A percentile compares a stretch with the other conserved stretches of the same genome.
Evolutionary conservation across 2,113 vertebrate genomes (phyloP).

Genomic region (Poecilia latipinna): DNA sequence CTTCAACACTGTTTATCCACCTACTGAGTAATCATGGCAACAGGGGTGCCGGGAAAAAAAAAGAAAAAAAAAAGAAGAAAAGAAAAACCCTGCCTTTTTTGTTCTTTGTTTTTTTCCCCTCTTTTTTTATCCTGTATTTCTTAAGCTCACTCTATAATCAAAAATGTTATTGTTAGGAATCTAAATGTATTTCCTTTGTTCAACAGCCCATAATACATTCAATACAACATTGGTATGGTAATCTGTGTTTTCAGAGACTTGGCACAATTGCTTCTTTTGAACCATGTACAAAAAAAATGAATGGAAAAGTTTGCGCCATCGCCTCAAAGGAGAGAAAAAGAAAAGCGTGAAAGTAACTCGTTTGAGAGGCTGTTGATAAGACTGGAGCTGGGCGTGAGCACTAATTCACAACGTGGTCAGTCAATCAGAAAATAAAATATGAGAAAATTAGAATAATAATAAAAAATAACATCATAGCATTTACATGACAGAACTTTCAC

Average conservation of each 20-base stretch:
- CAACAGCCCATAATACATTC: slow-evolving; percentile 73
- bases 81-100: slow-evolving; percentile 42
- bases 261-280: slow-evolving; percentile 86
- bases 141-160: slow-evolving; percentile 60
- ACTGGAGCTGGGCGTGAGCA: slow-evolving; percentile 86
- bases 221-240: slow-evolving; percentile 88
- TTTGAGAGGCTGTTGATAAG: slow-evolving; percentile 85
- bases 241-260: slow-evolving; percentile 72
- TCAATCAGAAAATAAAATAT: slow-evolving; percentile 76
- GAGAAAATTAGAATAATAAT: slow-evolving; percentile 72
- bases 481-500: slow-evolving; percentile 95
- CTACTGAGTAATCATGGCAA: slow-evolving; percentile 63
- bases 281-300: slow-evolving; percentile 88
- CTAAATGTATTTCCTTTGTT: slow-evolving; percentile 66
- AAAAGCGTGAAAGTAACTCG: slow-evolving; percentile 72
- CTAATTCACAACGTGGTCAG: slow-evolving; percentile 91
- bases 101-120: slow-evolving; percentile 14
- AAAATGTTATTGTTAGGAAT: slow-evolving; percentile 68
- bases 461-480: slow-evolving; percentile 89
- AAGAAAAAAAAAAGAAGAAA: background rate
- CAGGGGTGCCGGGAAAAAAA: slow-evolving; percentile 26
- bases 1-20: slow-evolving; percentile 66
- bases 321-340: slow-evolving; percentile 48
- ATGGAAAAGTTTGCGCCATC: slow-evolving; percentile 87
- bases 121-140: slow-evolving; percentile 12